Evolutionary conservation across 2,888 invertebrate species (phyloP), one percentile per base, ranked within the genome.

Genomic region (Scaptomyza cyrtandrae): DNA sequence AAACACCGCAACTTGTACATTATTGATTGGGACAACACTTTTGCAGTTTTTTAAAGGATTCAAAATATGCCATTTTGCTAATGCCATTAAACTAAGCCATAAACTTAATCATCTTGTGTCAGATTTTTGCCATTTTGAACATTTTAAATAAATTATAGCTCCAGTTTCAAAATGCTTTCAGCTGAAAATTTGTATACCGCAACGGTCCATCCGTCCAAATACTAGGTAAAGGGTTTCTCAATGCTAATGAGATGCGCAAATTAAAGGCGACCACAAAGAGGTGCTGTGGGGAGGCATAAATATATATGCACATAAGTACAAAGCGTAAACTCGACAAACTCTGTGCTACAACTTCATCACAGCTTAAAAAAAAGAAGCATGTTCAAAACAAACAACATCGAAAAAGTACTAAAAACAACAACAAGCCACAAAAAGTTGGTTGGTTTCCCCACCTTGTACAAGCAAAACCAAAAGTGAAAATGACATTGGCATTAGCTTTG

Each of bases 231-330:
- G 37, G 37, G 24, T 27, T 44, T 10, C 29, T 14, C 44, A 53
- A 54, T 67, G 74, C 45, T 46, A 67, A 72, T 74, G 53, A 46
- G 71, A 57, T 46, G 55, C 63, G 37, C 58, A 63, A 62, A 69
- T 62, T 62, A 59, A 35, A 53, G 35, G 50, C 45, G 54, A 72
- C 71, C 74, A n/a, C 62, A 58, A 58, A 37, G 13, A 49, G 44
- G 10, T 14, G 14, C 9, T 16, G 11, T 56, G n/a, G 1, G 19
- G 19, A 19, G 39, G 37, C 16, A 33, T 27, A 7, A 33, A 54
- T 45, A 41, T 27, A 63, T 19, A n/a, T 43, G 1, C n/a, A 44
- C 9, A 41, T n/a, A 50, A 1, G 10, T 11, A 19, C 33, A 44
- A 19, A 45, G 31, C 41, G 43, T 19, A 19, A 44, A 24, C 69